Evolutionary conservation across 1,140 invertebrate genomes (phyloP).

Genomic region (Zophobas morio): DNA sequence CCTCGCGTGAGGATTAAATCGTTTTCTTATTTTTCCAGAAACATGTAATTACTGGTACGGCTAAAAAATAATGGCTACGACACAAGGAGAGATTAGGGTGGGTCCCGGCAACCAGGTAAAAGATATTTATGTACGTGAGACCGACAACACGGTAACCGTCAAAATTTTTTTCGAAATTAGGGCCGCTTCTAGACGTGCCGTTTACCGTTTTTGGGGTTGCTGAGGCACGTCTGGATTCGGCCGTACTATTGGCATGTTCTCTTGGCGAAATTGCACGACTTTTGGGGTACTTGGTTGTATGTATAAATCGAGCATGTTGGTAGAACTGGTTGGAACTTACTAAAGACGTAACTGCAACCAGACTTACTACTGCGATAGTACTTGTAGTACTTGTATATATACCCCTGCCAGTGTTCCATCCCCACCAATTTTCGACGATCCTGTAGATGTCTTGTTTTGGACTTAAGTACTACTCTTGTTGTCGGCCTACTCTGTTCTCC

Average conservation of each 20-base stretch:
- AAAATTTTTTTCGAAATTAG: conserved; percentile 58
- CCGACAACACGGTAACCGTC: conserved; percentile 70
- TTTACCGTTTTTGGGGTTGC: not conserved
- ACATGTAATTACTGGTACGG: conserved; percentile 27
- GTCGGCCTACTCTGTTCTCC: conserved; percentile 44
- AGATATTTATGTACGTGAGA: conserved; percentile 74
- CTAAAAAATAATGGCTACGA: conserved; percentile 72
- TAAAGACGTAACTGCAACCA: conserved; percentile 50
- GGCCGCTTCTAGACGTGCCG: conserved; percentile 22
- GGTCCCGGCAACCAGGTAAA: conserved; percentile 94
- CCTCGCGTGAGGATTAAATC: conserved; percentile 21
- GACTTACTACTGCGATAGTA: conserved; percentile 35
- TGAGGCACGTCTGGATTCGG: not conserved
- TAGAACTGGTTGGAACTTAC: conserved; percentile 54
- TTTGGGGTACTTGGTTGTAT: conserved; percentile 44
- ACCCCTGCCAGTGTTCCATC: conserved; percentile 13
- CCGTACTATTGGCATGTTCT: conserved; percentile 55
- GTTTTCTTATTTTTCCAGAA: conserved; percentile 30
- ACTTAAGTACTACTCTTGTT: conserved; percentile 43
- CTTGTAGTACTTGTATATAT: conserved; percentile 26
- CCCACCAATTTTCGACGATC: conserved; percentile 16
- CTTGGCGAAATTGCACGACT: conserved; percentile 55
- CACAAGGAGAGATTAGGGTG: conserved; percentile 95
- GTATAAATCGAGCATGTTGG: conserved; percentile 51
- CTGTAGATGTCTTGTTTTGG: conserved; percentile 27